Conservation (phyloP, 1,140 invertebrate genomes). For the Platorchestia sp. region DNA sequence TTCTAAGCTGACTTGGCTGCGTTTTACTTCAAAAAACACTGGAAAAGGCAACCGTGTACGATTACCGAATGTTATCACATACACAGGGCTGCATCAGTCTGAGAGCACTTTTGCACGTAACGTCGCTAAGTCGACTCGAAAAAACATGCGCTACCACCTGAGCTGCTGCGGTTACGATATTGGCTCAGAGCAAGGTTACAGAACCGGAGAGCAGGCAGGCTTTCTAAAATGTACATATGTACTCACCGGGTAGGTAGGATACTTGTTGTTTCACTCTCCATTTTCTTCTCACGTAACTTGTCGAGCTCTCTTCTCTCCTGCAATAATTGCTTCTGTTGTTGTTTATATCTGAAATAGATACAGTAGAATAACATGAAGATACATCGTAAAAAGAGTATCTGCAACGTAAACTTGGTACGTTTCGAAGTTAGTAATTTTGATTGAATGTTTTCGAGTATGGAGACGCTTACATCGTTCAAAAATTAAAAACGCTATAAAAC, state of each 20-base stretch:
- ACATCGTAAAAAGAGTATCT: background rate
- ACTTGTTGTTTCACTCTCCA: slow-evolving; percentile 62
- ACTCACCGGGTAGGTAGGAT: slow-evolving; percentile 61
- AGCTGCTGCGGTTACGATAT: background rate
- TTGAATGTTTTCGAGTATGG: background rate
- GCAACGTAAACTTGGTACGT: background rate
- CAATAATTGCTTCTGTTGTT: slow-evolving; percentile 85
- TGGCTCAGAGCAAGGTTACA: background rate
- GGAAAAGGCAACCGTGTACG: too few species aligned
- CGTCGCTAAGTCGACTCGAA: too few species aligned
- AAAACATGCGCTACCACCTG: too few species aligned
- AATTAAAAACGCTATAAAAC: background rate
- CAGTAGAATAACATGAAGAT: background rate
- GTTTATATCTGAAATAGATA: slow-evolving; percentile 76
- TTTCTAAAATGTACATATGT: background rate
- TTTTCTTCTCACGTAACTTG: slow-evolving; percentile 65
- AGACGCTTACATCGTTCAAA: background rate
- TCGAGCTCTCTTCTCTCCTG: slow-evolving; percentile 68
- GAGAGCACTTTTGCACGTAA: too few species aligned
- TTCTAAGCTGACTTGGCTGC: too few species aligned
- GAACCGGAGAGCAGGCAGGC: background rate
- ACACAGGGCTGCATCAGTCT: too few species aligned
- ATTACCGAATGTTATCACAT: too few species aligned
- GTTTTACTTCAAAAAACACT: too few species aligned
- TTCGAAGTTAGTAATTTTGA: background rate